Conservation (phyloP, 2,113 vertebrate genomes). For the Cynopterus brachyotis region DNA sequence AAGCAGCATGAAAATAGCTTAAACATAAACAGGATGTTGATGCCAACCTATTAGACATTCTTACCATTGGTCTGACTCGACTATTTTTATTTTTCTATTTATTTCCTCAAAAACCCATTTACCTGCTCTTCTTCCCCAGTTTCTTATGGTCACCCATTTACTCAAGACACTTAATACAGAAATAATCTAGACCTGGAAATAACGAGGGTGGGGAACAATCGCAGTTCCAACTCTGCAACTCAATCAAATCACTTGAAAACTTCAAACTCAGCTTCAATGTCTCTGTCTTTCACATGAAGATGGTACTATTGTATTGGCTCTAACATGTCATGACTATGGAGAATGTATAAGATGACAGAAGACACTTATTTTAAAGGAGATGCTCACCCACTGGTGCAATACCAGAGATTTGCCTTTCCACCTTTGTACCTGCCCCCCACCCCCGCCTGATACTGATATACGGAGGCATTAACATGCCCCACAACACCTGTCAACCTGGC, state of each 20-base stretch:
- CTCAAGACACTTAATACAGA: not conserved
- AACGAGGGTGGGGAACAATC: not conserved
- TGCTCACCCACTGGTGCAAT: not conserved
- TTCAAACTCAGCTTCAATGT: not conserved
- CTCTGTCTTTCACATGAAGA: not conserved
- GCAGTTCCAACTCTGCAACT: not conserved
- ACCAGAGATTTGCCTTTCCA: not conserved
- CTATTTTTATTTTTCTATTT: not conserved
- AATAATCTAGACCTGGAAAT: not conserved
- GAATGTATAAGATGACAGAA: not conserved
- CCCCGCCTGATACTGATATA: fast-evolving
- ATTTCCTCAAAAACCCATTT: not conserved
- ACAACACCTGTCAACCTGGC: not conserved
- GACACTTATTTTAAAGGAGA: not conserved
- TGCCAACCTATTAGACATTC: not conserved
- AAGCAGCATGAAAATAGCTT: not conserved
- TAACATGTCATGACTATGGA: not conserved
- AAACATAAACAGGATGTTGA: not conserved
- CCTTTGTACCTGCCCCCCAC: no score
- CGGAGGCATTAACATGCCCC: not conserved
- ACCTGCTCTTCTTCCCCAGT: not conserved
- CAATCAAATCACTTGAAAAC: not conserved
- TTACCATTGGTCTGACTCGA: not conserved
- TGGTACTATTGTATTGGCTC: not conserved
- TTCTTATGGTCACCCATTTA: not conserved